Evolutionary conservation across 2,888 invertebrate genomes (phyloP), one percentile per base, ranked within the genome.

Genomic region (Pseudococcus longispinus): DNA sequence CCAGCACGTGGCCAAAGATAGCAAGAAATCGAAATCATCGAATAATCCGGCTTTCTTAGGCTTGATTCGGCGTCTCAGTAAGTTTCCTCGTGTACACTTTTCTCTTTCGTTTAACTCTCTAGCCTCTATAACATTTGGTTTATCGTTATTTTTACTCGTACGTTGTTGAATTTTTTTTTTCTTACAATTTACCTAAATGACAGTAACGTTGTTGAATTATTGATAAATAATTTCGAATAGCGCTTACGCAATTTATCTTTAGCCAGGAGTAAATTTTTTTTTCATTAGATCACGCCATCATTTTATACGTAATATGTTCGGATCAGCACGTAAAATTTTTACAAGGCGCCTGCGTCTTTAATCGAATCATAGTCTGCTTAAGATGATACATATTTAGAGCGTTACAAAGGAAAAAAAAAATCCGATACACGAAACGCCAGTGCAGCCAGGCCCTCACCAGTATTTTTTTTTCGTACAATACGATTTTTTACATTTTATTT

Each of bases 1-100:
- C 82, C 88, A 88, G 26, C 88, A 88, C 77, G 87, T 90, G 88
- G 90, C 92, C 89, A 91, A 91, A 90, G 94, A 93, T 90, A 91
- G 93, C 89, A 92, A 94, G 88, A 89, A 88, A 84, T 87, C 90
- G 89, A 90, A 90, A 70, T 88, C 88, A 83, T 84, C 85, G 83
- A 89, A 88, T 85, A 88, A 88, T 87, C 89, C 92, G 89, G 91
- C 92, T 88, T 94, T 95, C 92, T 94, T 95, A 90, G 94, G 93
- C 92, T 92, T 96, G 90, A 95, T 95, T 92, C 93, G 96, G 91
- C 94, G 95, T 93, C 95, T 96, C 94, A 95, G 96, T 96, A 95
- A 96, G 96, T 96, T 42, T 65, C 29, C 26, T 29, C 70, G 70
- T 70, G 70, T 70, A 77, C 9, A 77, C 9, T 77, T 37, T 32